Evolutionary conservation across 2,113 vertebrate species (phyloP), one percentile per base, ranked within the genome.

Genomic region (Colistium nudipinnis): DNA sequence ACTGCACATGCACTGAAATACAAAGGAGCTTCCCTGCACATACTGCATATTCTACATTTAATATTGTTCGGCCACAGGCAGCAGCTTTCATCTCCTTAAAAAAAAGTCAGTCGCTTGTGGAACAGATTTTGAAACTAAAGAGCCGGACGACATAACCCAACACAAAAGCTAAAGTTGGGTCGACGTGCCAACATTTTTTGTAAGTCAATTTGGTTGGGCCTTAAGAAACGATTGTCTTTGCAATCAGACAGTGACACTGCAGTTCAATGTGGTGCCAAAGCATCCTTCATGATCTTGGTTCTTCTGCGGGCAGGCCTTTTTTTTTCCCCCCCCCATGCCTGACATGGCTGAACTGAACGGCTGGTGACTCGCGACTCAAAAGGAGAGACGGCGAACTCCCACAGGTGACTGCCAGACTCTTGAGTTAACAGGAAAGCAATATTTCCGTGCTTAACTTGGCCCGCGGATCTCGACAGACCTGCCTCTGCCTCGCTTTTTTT

Each of bases 361-460:
- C 70, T 31, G 30, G 69, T 81, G 72, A 70, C 62, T 83, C 20
- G 44, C n/a, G 31, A 72, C 78, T 67, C 59, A 81, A 83, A 61
- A 63, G 64, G 78, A 59, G 63, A 66, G 9, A 2, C 16, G 80
- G 74, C 82, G 75, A 90, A 85, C 77, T 89, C 69, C 80, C 73
- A 48, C 73, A 87, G 79, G 75, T 80, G 76, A 83, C 81, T 87
- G 85, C 85, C 87, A 87, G 85, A 82, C 68, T 86, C 82, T 86
- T 76, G 81, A 90, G 84, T 90, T 88, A 89, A 90, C 90, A 90
- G 88, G 89, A 91, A 89, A 92, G 78, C 89, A 89, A 85, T 76
- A 89, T 91, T 92, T 90, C 90, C 73, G 70, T 87, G 90, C 88
- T 92, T 91, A 70, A 84, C 84, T 91, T 88, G 91, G 90, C 87